phyloP scores from a whole-genome alignment of 2,797 vertebrate species.

The Megaceryle alcyon region DNA sequence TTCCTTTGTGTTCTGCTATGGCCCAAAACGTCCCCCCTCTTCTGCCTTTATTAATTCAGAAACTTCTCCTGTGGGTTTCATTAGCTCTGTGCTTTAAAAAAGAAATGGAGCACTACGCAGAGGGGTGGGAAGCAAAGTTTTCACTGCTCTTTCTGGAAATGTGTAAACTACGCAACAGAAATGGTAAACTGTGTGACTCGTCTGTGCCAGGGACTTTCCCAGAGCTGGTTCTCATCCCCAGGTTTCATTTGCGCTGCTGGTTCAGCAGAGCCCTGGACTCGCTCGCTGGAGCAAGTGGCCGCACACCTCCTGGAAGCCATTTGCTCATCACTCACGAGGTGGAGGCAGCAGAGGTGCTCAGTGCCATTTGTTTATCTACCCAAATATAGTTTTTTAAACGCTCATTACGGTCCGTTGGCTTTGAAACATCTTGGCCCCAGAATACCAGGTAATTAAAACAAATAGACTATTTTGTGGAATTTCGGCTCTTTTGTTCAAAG shows the following conservation, averaged over 20 bases:
- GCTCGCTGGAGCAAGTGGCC: neutral
- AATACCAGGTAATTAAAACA: neutral
- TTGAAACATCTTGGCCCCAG: neutral
- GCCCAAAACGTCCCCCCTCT: neutral
- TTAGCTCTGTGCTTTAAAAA: neutral
- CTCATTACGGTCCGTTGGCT: neutral
- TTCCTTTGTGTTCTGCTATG: neutral
- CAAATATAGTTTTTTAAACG: neutral
- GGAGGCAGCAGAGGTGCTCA: neutral
- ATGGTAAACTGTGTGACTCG: neutral
- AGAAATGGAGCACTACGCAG: neutral
- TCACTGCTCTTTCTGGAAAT: neutral
- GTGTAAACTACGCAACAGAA: neutral
- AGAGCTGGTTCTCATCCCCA: neutral
- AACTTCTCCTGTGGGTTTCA: neutral
- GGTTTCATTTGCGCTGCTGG: neutral
- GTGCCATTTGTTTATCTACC: neutral
- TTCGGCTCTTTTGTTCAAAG: neutral
- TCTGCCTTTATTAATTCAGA: neutral
- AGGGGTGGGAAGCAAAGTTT: neutral
- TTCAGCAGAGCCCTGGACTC: neutral
- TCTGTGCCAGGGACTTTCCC: neutral
- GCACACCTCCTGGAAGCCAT: neutral
- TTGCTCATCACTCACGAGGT: neutral
- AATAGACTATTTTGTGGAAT: neutral